Evolutionary conservation across 2,113 vertebrate species (phyloP), one percentile per base, ranked within the genome.

Genomic region (Syngnathoides biaculeatus): DNA sequence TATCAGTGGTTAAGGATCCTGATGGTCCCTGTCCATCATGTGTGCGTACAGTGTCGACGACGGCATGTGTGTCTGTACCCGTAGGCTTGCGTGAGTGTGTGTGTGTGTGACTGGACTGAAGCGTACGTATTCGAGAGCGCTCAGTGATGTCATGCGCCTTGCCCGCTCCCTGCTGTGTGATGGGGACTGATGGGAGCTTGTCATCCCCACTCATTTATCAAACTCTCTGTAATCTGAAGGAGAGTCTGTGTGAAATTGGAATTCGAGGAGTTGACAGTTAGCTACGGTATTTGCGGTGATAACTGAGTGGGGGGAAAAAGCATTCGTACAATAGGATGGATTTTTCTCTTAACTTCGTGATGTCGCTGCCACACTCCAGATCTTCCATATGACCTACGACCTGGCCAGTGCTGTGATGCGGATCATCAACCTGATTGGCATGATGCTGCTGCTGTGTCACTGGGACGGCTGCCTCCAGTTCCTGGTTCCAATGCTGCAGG

Each of bases 331-430:
- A 3, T 40, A 11, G 19, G 8, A 62, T 8, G 1, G 20, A 20
- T 39, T 38, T 17, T 59, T 26, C 22, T 19, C 55, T 8, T 48
- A 3, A 26, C 38, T 62, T 22, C 48, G 22, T 22, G 26, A 57
- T 72, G 52, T 73, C 35, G 9, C 52, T 69, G 7, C 76, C 64
- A 50, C 1, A 1, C 24, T 67, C 0, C 86, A 98, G 96, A 98
- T 98, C 77, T 98, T 98, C 92, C 97, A 98, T 84, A 98, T 98
- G 97, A 98, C 95, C 47, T 98, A 98, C 0, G 96, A 98, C 89
- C 91, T 98, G 88, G 96, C 97, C 42, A 98, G 97, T 1, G 97
- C 96, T 0, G 96, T 98, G 81, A 93, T 98, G 96, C 91, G 97
- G 68, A 98, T 98, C 85, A 84, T 96, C 82, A 98, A 98, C 88